Evolutionary conservation across 2,797 vertebrate genomes (phyloP).

Genomic region (Argyrosomus regius): DNA sequence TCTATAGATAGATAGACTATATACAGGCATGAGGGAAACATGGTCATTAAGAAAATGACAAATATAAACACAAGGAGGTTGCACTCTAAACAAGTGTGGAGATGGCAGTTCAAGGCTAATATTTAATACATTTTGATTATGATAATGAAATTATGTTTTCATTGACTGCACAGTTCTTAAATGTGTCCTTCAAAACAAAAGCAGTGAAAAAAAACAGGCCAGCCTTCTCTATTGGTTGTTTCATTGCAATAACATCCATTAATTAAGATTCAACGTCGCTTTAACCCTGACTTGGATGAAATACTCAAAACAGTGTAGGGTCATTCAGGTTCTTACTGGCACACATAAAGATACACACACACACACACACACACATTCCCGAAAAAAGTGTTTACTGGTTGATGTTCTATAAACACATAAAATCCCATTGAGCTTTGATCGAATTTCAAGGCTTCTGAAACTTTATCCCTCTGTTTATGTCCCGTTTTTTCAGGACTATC

Average conservation of each 20-base stretch:
- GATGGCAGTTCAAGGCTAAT: not conserved
- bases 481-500: slow-evolving; percentile 86
- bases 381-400: slow-evolving; percentile 34
- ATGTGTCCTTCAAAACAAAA: slow-evolving; percentile 25
- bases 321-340: slow-evolving; percentile 31
- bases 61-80: not conserved
- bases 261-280: not conserved
- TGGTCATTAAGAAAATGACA: slow-evolving; percentile 4
- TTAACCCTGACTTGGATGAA: not conserved
- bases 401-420: slow-evolving; percentile 36
- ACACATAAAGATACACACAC: not conserved
- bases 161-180: not conserved
- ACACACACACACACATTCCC: not conserved
- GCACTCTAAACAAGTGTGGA: not conserved
- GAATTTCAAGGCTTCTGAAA: slow-evolving; percentile 47
- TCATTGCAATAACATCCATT: not conserved
- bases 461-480: slow-evolving; percentile 27
- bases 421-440: slow-evolving; percentile 34
- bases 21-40: not conserved
- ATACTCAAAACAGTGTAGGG: not conserved
- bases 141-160: not conserved
- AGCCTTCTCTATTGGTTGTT: not conserved
- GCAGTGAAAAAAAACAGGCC: not conserved
- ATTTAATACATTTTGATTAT: not conserved
- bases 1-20: not conserved